Percentiles rank a stretch among this genome's conserved stretches.
phyloP scores from a whole-genome alignment of 2,888 invertebrate genomes.

The Cartodere bifasciata region DNA sequence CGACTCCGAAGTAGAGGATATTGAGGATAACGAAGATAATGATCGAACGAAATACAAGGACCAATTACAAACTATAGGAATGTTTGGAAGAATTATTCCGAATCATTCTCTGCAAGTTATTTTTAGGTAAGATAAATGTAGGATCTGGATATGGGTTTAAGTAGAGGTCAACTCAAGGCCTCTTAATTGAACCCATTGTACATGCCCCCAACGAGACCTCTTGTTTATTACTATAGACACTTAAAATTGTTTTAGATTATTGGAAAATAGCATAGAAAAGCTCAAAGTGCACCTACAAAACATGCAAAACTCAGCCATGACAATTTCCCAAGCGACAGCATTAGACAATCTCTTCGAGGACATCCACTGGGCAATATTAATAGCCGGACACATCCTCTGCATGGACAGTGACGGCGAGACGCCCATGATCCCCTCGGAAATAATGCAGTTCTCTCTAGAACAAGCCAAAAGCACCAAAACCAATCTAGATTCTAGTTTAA shows the following conservation, averaged over 20 bases:
- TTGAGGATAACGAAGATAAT: constrained; percentile 51
- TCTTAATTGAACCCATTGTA: too few species aligned
- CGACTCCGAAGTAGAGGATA: constrained; percentile 39
- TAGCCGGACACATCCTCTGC: constrained; percentile 55
- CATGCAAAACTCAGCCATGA: constrained; percentile 32
- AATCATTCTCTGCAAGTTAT: constrained; percentile 54
- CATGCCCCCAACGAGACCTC: too few species aligned
- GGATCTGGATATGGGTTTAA: too few species aligned
- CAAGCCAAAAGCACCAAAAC: constrained; percentile 31
- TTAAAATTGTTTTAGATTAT: constrained; percentile 27
- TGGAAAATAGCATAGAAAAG: constrained; percentile 30
- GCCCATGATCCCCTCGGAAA: constrained; percentile 49
- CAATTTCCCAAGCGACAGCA: constrained; percentile 26
- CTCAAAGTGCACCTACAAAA: constrained; percentile 27
- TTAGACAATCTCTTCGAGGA: constrained; percentile 69
- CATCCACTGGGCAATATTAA: constrained; percentile 77
- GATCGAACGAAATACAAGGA: constrained; percentile 55
- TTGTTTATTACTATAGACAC: too few species aligned
- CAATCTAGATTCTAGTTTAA: constrained; percentile 31
- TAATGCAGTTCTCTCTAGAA: constrained; percentile 46
- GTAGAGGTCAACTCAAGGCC: neutral
- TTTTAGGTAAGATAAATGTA: constrained; percentile 40
- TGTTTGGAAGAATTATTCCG: constrained; percentile 48
- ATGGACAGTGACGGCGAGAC: constrained; percentile 56
- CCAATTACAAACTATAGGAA: constrained; percentile 63